Conservation (phyloP, 1,140 invertebrate species). For the Manduca sexta region DNA sequence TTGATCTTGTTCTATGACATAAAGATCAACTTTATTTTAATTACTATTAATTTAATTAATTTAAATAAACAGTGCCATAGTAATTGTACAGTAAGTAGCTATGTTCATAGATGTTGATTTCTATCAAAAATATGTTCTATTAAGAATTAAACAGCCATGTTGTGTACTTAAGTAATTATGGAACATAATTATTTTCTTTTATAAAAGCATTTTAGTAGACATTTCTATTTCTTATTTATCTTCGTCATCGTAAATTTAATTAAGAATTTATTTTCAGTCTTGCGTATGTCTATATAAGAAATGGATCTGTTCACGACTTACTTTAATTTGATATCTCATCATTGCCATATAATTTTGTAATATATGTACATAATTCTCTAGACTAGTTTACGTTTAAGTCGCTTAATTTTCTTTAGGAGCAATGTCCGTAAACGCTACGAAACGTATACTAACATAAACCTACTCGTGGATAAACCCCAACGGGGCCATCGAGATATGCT, state of each 20-base stretch:
- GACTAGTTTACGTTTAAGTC: conserved; percentile 52
- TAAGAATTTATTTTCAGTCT: background rate
- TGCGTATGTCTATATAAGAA: too few relatives aligned
- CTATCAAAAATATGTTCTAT: background rate
- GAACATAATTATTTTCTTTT: too few relatives aligned
- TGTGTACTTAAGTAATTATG: too few relatives aligned
- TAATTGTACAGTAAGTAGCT: conserved; percentile 24
- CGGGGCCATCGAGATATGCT: too few relatives aligned
- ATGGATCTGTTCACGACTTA: background rate
- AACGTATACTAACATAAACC: background rate
- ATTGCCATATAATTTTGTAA: conserved; percentile 35
- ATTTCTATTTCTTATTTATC: too few relatives aligned
- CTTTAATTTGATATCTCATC: background rate
- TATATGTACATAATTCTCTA: conserved; percentile 55
- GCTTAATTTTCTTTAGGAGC: conserved; percentile 30
- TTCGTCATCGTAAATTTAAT: too few relatives aligned
- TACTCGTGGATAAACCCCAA: too few relatives aligned
- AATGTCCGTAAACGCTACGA: conserved; percentile 11
- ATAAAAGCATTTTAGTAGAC: too few relatives aligned
- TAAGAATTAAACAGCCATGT: too few relatives aligned
- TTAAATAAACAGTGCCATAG: conserved; percentile 27
- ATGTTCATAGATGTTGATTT: background rate
- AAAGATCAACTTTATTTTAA: background rate
- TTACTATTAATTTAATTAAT: conserved; percentile 2
- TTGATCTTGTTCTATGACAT: background rate